Base-by-base conservation (phyloP, 2,888 invertebrate species). In the Eupithecia subumbrata region DNA sequence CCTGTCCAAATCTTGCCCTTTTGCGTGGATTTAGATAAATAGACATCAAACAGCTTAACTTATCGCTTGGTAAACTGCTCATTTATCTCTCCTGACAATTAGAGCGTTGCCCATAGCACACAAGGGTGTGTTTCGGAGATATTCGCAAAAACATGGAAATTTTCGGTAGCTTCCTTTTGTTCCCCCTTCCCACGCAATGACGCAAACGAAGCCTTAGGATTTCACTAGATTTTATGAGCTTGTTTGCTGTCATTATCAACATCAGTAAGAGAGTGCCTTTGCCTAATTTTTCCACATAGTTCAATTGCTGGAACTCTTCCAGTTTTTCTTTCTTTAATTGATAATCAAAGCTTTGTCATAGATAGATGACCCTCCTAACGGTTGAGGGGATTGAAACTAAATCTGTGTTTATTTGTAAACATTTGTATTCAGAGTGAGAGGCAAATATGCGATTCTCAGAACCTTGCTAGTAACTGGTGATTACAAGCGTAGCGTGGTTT, bases 381-480 rank as follows among this genome's bases (percentile, higher is more conserved):
- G 12, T 56, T 56, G 22, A 56, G n/a, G 14, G 63, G 3, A 43
- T 73, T 56, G 34, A 25, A 48, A 16, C 45, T 16, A 0, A 67
- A 72, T 45, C 40, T 68, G 25, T 66, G 34, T 52, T 66, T 66
- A 48, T 64, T 30, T 64, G 30, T 18, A n/a, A 40, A 66, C n/a
- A 18, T 56, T 30, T 70, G 72, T 74, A 78, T 76, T 73, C 74
- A 74, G 37, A 75, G 74, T 69, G 68, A 78, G 75, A 77, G 78
- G 81, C 68, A 76, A 81, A 78, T 71, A 75, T 30, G 71, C 74
- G 74, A 73, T 86, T 85, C 82, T 81, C 22, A 56, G 82, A 82
- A 84, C 76, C 76, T 76, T 78, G 80, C 79, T 75, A 75, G 77
- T 83, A 84, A 82, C 82, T 78, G 81, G 81, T 82, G 80, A 84